Conservation (phyloP, 37 sponge, comb jelly and placozoan species). For the Axinella damicornis region DNA sequence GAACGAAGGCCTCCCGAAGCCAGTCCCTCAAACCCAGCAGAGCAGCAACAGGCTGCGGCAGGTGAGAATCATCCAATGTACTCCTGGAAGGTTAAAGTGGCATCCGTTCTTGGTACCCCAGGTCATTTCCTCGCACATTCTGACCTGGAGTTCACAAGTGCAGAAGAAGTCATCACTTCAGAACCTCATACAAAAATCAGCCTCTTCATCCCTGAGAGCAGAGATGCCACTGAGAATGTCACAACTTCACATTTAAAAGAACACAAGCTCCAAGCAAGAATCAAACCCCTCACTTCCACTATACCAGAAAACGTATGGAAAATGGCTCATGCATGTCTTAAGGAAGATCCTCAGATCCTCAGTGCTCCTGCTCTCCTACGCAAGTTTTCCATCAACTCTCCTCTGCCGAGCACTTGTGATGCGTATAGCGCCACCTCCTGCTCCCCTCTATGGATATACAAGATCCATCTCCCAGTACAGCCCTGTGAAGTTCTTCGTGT, state of each 20-base stretch:
- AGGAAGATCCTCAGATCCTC: no score
- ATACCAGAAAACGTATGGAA: background rate
- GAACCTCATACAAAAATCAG: background rate
- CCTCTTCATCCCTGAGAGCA: background rate
- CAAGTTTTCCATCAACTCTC: no score
- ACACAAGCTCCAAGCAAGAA: background rate
- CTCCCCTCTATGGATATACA: constrained; percentile 16
- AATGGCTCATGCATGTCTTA: no score
- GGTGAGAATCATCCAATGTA: no score
- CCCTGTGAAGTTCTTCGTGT: constrained; percentile 35
- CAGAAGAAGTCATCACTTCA: no score
- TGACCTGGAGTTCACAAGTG: background rate
- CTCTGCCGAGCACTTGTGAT: no score
- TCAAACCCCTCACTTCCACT: background rate
- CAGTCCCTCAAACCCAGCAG: no score
- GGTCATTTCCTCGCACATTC: background rate
- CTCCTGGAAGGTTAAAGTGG: constrained; percentile 6
- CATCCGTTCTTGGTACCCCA: background rate
- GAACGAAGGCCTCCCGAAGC: background rate
- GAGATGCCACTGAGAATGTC: background rate
- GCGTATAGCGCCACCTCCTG: no score
- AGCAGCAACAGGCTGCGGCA: no score
- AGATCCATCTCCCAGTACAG: constrained; percentile 10
- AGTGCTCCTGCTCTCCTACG: no score
- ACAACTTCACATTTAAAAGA: background rate